Evolutionary conservation across 2,113 vertebrate species (phyloP).

Genomic region (Halichoeres trimaculatus): DNA sequence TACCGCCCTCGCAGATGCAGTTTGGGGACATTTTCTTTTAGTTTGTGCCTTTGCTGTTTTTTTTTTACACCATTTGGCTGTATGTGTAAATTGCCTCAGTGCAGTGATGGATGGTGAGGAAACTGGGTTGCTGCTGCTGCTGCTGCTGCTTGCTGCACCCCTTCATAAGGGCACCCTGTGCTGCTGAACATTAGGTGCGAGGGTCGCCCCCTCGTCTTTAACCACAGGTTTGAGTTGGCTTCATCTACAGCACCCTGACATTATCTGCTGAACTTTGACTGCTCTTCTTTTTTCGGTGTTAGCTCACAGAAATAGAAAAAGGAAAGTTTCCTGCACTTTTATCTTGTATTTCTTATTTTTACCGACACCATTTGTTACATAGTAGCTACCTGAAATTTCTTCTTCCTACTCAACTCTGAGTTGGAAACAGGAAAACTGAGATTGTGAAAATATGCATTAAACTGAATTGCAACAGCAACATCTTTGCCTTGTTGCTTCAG

Average conservation of each 20-base stretch:
- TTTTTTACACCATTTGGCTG: constrained; percentile 55
- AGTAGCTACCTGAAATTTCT: too few species aligned
- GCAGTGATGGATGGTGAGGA: constrained; percentile 66
- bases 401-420: background rate
- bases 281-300: too few species aligned
- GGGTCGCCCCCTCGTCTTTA: constrained; percentile 1
- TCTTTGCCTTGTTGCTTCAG: too few species aligned
- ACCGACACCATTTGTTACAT: background rate
- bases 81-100: constrained; percentile 60
- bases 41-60: constrained; percentile 65
- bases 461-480: too few species aligned
- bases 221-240: background rate
- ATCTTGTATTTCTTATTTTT: background rate
- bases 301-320: too few species aligned
- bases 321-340: too few species aligned
- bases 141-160: constrained; percentile 47
- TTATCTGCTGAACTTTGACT: background rate
- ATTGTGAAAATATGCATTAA: too few species aligned
- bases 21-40: constrained; percentile 68
- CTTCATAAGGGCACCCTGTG: constrained; percentile 15
- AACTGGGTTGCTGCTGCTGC: constrained; percentile 60
- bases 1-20: constrained; percentile 44
- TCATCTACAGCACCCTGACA: background rate
- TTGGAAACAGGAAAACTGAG: background rate
- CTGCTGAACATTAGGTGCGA: constrained; percentile 29